Evolutionary conservation across 2,888 invertebrate genomes (phyloP).

Genomic region (Tridacna crocea): DNA sequence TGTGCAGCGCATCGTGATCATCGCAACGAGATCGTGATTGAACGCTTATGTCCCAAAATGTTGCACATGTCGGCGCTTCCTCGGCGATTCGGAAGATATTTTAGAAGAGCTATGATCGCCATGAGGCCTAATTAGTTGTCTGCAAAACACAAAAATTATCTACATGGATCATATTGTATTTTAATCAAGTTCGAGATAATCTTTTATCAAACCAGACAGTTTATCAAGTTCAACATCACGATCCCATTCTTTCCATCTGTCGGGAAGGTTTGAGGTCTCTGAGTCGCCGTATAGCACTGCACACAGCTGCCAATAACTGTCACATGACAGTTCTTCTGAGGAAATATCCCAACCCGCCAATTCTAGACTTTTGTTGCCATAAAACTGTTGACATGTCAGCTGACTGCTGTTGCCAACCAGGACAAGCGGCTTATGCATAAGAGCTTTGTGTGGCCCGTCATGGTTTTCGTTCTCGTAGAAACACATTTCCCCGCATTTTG

Average conservation of each 20-base stretch:
- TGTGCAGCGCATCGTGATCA: too few relatives aligned
- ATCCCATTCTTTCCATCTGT: constrained; percentile 13
- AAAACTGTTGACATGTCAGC: neutral
- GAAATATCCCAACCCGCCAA: neutral
- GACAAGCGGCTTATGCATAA: constrained; percentile 25
- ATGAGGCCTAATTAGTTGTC: too few relatives aligned
- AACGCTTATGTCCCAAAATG: too few relatives aligned
- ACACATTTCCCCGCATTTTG: constrained; percentile 31
- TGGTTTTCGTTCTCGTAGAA: constrained; percentile 9
- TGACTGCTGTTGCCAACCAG: neutral
- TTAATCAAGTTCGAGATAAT: neutral
- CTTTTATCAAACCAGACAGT: neutral
- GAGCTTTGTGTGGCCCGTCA: constrained; percentile 14
- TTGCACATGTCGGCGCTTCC: too few relatives aligned
- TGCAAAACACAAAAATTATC: too few relatives aligned
- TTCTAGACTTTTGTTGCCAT: neutral
- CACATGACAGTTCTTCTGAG: neutral
- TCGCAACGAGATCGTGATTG: too few relatives aligned
- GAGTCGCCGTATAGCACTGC: neutral
- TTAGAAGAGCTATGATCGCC: too few relatives aligned
- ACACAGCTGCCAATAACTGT: constrained; percentile 18
- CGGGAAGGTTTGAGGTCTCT: neutral
- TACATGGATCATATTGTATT: too few relatives aligned
- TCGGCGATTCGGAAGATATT: too few relatives aligned
- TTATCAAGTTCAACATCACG: constrained; percentile 4